Percentiles rank a stretch among this genome's conserved stretches.
Evolutionary conservation across 2,888 invertebrate genomes (phyloP).

Genomic region (Penaeus monodon): DNA sequence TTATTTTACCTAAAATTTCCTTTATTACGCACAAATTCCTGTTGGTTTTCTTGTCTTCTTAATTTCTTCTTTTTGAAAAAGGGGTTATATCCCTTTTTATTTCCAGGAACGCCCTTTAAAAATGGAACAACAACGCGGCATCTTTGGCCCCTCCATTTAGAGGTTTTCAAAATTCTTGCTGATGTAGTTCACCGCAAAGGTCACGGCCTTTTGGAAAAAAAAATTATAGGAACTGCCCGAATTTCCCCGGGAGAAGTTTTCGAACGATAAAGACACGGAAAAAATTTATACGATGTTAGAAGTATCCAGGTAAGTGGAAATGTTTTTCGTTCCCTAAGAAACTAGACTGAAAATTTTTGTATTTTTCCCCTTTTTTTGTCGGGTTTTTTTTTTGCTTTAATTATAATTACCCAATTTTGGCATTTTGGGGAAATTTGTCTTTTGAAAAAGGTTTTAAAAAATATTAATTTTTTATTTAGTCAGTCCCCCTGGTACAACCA

Average conservation of each 20-base stretch:
- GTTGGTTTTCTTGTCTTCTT: no score
- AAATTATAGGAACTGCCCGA: conserved; percentile 65
- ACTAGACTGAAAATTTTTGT: no score
- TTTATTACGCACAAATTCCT: background rate
- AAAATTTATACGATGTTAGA: conserved; percentile 62
- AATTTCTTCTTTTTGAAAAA: background rate
- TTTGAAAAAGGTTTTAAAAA: background rate
- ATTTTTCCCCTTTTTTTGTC: background rate
- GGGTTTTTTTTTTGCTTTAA: no score
- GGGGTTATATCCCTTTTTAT: background rate
- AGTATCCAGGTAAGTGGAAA: conserved; percentile 52
- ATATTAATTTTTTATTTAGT: background rate
- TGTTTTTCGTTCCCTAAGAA: background rate
- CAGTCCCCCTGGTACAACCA: conserved; percentile 78
- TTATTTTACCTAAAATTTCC: background rate
- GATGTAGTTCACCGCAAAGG: conserved; percentile 77
- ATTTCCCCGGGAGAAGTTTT: conserved; percentile 61
- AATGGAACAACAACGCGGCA: conserved; percentile 91
- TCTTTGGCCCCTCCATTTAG: conserved; percentile 84
- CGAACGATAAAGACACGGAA: conserved; percentile 63
- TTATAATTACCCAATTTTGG: background rate
- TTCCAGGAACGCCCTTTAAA: conserved; percentile 76
- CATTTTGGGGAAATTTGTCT: no score
- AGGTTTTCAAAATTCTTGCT: conserved; percentile 80
- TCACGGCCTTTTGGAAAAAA: conserved; percentile 78